Conservation (phyloP, 2,888 invertebrate genomes). For the Phasia obesa region DNA sequence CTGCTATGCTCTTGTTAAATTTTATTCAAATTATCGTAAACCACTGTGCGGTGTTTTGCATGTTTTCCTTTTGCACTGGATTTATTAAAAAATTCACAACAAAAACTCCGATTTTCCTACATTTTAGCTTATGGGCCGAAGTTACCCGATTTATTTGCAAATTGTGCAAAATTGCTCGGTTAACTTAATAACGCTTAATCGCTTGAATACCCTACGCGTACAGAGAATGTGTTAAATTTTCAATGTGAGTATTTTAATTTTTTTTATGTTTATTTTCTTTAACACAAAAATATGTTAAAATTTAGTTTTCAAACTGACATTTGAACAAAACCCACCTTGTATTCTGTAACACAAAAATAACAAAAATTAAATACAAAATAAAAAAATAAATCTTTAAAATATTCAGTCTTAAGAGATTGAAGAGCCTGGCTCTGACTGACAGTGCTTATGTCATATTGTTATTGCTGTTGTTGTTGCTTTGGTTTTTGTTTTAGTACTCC, state of each 20-base stretch:
- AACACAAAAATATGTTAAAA: conserved; percentile 55
- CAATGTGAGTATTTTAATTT: conserved; percentile 19
- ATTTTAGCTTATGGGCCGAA: too few relatives aligned
- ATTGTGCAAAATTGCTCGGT: too few relatives aligned
- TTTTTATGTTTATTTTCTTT: conserved; percentile 52
- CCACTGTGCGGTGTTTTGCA: too few relatives aligned
- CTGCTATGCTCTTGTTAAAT: too few relatives aligned
- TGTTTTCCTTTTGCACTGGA: too few relatives aligned
- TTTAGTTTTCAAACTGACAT: conserved; percentile 57
- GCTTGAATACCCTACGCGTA: too few relatives aligned
- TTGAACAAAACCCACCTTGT: conserved; percentile 63
- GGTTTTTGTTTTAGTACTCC: conserved; percentile 28
- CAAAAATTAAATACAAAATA: conserved; percentile 2
- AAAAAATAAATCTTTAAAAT: conserved; percentile 7
- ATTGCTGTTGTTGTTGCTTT: background rate
- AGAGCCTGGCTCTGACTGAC: conserved; percentile 60
- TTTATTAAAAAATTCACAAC: too few relatives aligned
- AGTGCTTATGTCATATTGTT: conserved; percentile 65
- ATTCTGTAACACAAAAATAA: conserved; percentile 46
- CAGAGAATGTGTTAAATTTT: conserved; percentile 31
- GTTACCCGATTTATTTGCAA: too few relatives aligned
- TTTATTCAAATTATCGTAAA: too few relatives aligned
- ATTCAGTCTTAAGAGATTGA: conserved; percentile 48
- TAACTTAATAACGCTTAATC: too few relatives aligned
- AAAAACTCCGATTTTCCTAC: too few relatives aligned